Conservation (phyloP, 2,888 invertebrate species). For the Globia sparganii region DNA sequence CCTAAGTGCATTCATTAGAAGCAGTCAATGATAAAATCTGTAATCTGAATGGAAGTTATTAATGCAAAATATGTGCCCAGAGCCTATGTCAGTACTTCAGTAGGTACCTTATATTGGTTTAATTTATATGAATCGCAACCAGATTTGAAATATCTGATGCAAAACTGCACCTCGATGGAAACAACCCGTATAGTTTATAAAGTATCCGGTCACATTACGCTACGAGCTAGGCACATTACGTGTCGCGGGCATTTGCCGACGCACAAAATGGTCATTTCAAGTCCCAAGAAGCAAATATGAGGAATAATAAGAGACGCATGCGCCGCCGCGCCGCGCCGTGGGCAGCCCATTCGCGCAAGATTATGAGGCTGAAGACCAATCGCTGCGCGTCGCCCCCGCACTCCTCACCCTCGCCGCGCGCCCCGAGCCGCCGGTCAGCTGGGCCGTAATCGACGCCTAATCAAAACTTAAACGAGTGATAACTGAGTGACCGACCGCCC, state of each 20-base stretch:
- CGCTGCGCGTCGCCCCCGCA: conserved; percentile 46
- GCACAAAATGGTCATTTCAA: conserved; percentile 62
- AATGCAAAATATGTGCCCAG: conserved; percentile 13
- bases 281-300: conserved; percentile 64
- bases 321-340: too few relatives aligned
- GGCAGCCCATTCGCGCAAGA: conserved; percentile 77
- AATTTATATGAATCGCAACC: conserved; percentile 46
- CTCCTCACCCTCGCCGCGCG: conserved; percentile 30
- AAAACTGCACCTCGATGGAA: conserved; percentile 43
- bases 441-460: conserved; percentile 75
- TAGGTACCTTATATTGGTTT: conserved; percentile 17
- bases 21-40: conserved; percentile 11
- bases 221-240: conserved; percentile 40
- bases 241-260: conserved; percentile 42
- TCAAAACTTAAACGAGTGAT: conserved; percentile 77
- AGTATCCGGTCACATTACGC: conserved; percentile 50
- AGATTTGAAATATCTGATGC: conserved; percentile 48
- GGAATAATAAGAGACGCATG: conserved; percentile 73
- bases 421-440: conserved; percentile 72
- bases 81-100: conserved; percentile 25
- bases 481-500: conserved; percentile 64
- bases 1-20: conserved; percentile 16
- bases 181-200: conserved; percentile 51
- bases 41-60: conserved; percentile 28
- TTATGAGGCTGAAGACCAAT: conserved; percentile 76